Percentiles rank a stretch among this genome's conserved stretches.
Evolutionary conservation across 2,113 vertebrate genomes (phyloP).

Genomic region (Rhea pennata): DNA sequence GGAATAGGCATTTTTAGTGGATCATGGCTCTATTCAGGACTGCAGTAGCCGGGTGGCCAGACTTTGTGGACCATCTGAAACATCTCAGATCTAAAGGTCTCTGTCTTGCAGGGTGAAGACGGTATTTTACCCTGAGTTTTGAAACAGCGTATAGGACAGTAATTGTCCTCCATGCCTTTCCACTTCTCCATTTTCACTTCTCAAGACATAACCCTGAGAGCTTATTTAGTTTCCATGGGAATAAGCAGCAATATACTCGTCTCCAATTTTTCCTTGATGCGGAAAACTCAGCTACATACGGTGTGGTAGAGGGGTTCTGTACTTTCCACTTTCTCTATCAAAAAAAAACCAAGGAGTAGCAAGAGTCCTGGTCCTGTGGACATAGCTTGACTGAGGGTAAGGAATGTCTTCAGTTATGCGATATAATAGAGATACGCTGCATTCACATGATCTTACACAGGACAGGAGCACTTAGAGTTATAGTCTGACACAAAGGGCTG

Average conservation of each 20-base stretch:
- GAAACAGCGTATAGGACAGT: not conserved
- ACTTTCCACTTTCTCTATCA: not conserved
- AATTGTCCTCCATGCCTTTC: not conserved
- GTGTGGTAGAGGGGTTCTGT: not conserved
- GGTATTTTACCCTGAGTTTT: not conserved
- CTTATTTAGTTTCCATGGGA: not conserved
- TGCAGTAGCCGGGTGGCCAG: not conserved
- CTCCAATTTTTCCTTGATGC: not conserved
- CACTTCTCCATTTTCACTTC: not conserved
- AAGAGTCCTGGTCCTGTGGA: not conserved
- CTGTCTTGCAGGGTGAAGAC: not conserved
- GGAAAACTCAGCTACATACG: not conserved
- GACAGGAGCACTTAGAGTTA: not conserved
- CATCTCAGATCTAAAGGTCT: not conserved
- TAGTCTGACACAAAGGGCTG: not conserved
- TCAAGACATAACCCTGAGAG: not conserved
- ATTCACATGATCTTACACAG: not conserved
- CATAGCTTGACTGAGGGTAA: not conserved
- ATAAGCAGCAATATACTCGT: not conserved
- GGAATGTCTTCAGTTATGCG: not conserved
- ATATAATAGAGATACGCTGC: not conserved
- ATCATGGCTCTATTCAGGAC: not conserved
- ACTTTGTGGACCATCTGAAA: not conserved
- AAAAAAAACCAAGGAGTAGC: not conserved
- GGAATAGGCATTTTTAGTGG: not conserved